Evolutionary conservation across 1,140 invertebrate species (phyloP).

Genomic region (Apis dorsata): DNA sequence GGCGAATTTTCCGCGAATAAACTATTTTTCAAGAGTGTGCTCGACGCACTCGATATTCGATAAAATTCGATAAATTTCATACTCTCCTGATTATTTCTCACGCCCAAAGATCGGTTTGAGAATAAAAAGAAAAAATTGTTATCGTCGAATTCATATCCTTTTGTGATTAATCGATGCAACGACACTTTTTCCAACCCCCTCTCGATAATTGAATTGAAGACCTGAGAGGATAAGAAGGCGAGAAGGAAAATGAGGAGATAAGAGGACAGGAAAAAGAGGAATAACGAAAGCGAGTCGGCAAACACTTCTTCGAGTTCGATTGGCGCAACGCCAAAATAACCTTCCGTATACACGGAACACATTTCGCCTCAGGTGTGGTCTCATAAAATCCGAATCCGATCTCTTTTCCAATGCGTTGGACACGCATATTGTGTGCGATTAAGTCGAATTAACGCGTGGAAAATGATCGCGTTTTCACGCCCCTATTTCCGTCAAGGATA

Average conservation of each 20-base stretch:
- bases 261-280: background rate
- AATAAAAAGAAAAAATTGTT: background rate
- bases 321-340: slow-evolving; percentile 35
- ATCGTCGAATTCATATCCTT: background rate
- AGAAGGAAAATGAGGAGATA: slow-evolving; percentile 7
- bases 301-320: slow-evolving; percentile 41
- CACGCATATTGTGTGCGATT: background rate
- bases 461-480: background rate
- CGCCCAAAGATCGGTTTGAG: background rate
- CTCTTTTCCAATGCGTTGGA: background rate
- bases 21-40: background rate
- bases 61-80: background rate
- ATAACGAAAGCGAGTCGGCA: slow-evolving; percentile 34
- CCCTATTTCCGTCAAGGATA: slow-evolving; percentile 10
- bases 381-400: background rate
- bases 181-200: too few species aligned
- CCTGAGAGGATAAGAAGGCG: background rate
- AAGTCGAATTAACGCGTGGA: background rate
- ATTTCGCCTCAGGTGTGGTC: slow-evolving; percentile 21
- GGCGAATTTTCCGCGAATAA: background rate
- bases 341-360: slow-evolving; percentile 20
- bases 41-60: background rate
- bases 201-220: background rate
- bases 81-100: background rate
- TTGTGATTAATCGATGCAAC: background rate